Evolutionary conservation across 2,888 invertebrate species (phyloP).

Genomic region (Tanypteryx hageni): DNA sequence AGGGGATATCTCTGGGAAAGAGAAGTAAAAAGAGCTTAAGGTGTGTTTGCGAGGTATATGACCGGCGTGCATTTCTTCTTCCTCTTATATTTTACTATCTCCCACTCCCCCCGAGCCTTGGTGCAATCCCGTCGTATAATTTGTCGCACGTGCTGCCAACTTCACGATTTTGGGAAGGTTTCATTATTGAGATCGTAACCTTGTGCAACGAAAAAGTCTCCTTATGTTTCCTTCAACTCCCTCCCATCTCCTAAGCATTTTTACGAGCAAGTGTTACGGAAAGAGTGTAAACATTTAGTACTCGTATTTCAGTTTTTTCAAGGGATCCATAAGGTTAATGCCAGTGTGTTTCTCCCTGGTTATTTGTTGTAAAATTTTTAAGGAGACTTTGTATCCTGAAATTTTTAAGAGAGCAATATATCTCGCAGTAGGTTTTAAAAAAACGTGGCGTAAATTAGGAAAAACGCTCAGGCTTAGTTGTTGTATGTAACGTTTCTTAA

Average conservation of each 20-base stretch:
- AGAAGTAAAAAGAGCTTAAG: background rate
- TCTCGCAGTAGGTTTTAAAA: too few species aligned
- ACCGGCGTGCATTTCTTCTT: background rate
- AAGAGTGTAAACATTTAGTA: background rate
- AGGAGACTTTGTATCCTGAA: too few species aligned
- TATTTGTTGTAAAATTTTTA: too few species aligned
- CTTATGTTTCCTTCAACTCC: background rate
- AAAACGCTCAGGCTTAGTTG: too few species aligned
- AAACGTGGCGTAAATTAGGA: too few species aligned
- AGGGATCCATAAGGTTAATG: too few species aligned
- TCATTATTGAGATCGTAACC: background rate
- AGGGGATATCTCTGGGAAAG: background rate
- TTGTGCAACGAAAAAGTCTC: background rate
- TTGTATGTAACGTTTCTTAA: too few species aligned
- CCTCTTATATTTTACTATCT: background rate
- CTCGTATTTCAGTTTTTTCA: background rate
- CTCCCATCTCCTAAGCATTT: background rate
- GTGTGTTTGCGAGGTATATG: background rate
- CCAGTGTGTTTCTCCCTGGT: too few species aligned
- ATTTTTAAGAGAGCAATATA: too few species aligned
- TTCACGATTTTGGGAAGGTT: background rate
- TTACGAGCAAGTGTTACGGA: background rate
- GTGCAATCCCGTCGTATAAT: background rate
- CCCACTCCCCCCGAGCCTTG: background rate
- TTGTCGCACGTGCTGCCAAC: constrained; percentile 24